These are phyloP conservation scores for Temnothorax curvispinosus DNA, from an alignment of 1,140 invertebrate genomes.

Conservation along the genomic window DNA sequence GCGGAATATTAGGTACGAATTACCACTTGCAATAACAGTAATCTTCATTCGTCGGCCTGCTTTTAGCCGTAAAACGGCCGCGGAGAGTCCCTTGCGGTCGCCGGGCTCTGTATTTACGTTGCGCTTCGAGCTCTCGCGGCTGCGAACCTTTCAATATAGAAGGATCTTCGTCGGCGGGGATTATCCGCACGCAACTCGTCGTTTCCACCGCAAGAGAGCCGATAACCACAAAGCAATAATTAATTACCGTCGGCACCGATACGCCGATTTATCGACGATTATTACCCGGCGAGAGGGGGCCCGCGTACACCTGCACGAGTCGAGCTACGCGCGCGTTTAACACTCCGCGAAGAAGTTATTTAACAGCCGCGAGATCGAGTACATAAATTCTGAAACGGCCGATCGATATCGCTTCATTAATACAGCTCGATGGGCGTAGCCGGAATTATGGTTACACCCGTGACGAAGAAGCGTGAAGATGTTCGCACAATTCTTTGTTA, in stretches of 20 bases:
- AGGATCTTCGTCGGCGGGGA: slow-evolving; percentile 55
- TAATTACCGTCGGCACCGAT: slow-evolving; percentile 61
- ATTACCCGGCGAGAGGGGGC: slow-evolving; percentile 18
- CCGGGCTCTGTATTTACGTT: slow-evolving; percentile 58
- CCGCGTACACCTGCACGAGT: slow-evolving; percentile 22
- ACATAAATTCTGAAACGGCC: slow-evolving; percentile 46
- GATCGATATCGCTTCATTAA: slow-evolving; percentile 59
- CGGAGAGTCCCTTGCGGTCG: slow-evolving; percentile 29
- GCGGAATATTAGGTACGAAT: slow-evolving; percentile 66
- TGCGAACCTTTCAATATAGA: slow-evolving; percentile 64
- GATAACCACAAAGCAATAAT: slow-evolving; percentile 64
- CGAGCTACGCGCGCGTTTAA: slow-evolving; percentile 43
- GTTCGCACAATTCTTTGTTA: slow-evolving; percentile 12
- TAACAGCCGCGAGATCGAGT: slow-evolving; percentile 39
- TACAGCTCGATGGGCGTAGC: slow-evolving; percentile 47
- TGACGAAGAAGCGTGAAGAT: slow-evolving; percentile 28
- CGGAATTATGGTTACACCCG: slow-evolving; percentile 56
- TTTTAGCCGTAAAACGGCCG: slow-evolving; percentile 59
- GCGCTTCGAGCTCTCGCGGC: slow-evolving; percentile 45
- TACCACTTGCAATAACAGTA: slow-evolving; percentile 70
- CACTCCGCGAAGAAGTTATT: slow-evolving; percentile 55
- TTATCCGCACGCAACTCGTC: slow-evolving; percentile 71
- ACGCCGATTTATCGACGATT: slow-evolving; percentile 50
- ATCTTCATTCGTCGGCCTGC: slow-evolving; percentile 60
- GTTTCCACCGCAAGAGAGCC: slow-evolving; percentile 54